Conservation (phyloP, 1,140 invertebrate genomes). For the Metopolophium dirhodum region DNA sequence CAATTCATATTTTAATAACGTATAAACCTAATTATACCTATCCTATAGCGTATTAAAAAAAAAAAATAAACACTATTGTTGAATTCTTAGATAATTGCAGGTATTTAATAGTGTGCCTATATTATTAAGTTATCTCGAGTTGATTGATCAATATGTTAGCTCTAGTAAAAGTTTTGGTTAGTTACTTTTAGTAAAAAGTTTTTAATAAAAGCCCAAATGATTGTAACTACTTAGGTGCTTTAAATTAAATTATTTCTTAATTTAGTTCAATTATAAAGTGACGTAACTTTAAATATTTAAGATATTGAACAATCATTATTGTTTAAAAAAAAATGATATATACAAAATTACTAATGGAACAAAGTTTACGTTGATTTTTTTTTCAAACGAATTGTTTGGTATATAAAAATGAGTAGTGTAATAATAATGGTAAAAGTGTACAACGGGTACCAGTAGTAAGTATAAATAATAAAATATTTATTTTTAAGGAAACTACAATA, state of each 20-base stretch:
- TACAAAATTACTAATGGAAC: background rate
- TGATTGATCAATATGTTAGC: background rate
- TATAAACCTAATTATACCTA: no score
- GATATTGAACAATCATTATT: background rate
- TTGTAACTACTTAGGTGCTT: background rate
- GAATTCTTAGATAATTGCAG: background rate
- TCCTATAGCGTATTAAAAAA: no score
- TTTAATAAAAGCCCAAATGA: background rate
- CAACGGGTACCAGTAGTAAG: background rate
- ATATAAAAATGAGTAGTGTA: no score
- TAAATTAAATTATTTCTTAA: background rate
- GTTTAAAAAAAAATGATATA: no score
- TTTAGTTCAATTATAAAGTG: background rate
- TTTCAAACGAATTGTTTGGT: background rate
- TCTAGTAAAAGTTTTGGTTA: background rate
- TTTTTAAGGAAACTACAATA: background rate
- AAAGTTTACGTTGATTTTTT: background rate
- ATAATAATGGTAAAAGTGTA: no score
- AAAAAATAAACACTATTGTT: background rate
- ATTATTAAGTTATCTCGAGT: background rate
- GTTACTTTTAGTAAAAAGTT: background rate
- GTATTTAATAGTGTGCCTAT: background rate
- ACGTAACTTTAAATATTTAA: background rate
- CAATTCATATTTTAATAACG: no score
- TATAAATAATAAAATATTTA: background rate